These are phyloP conservation scores for Aphidius colemani DNA, from an alignment of 2,888 invertebrate species.

Conservation along the genomic window DNA sequence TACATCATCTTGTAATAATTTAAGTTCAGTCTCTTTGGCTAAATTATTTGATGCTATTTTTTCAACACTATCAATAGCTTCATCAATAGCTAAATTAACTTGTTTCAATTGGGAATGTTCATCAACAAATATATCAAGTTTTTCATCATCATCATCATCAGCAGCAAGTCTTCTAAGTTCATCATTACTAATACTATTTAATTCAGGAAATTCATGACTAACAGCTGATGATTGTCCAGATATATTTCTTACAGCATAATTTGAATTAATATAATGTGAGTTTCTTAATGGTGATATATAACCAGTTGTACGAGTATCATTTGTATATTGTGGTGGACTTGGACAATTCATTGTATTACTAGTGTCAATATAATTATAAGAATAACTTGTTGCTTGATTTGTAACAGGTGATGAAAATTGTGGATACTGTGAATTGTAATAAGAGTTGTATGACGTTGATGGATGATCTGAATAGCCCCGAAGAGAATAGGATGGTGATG, in stretches of 20 bases:
- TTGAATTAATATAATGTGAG: slow-evolving; percentile 49
- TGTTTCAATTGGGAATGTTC: slow-evolving; percentile 71
- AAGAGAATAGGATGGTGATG: slow-evolving; percentile 51
- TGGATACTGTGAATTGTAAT: slow-evolving; percentile 49
- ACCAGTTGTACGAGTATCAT: slow-evolving; percentile 44
- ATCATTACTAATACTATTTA: slow-evolving; percentile 64
- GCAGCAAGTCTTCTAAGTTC: slow-evolving; percentile 74
- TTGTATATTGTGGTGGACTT: slow-evolving; percentile 45
- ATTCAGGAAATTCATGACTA: slow-evolving; percentile 61
- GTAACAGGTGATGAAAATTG: slow-evolving; percentile 51
- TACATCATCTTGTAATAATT: slow-evolving; percentile 66
- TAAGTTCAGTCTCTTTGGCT: slow-evolving; percentile 67
- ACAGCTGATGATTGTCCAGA: slow-evolving; percentile 41
- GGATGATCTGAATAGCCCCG: slow-evolving; percentile 51
- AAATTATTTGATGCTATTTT: slow-evolving; percentile 73
- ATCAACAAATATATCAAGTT: slow-evolving; percentile 75
- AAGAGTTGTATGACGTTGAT: slow-evolving; percentile 51
- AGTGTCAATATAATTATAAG: slow-evolving; percentile 53
- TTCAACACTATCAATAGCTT: slow-evolving; percentile 74
- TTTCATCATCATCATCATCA: slow-evolving; percentile 72
- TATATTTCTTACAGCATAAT: slow-evolving; percentile 32
- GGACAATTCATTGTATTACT: slow-evolving; percentile 39
- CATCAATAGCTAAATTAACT: slow-evolving; percentile 72
- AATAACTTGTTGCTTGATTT: slow-evolving; percentile 44
- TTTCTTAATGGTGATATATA: slow-evolving; percentile 39